Evolutionary conservation across 1,140 invertebrate genomes (phyloP).

Genomic region (Lordiphosa mommai): DNA sequence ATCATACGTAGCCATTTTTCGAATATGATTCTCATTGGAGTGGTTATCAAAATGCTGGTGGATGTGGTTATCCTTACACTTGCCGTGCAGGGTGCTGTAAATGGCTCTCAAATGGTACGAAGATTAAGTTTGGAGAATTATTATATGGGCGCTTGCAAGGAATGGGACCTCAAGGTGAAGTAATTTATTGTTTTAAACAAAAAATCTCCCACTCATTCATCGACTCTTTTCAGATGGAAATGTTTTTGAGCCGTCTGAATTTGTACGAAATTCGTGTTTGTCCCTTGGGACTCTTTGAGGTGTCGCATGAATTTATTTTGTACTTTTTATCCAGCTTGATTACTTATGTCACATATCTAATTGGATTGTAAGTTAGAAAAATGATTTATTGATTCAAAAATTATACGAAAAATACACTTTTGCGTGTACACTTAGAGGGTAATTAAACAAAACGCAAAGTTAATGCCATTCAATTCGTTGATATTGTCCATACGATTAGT

Average conservation of each 20-base stretch:
- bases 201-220: no score
- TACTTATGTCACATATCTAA: constrained; percentile 55
- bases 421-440: no score
- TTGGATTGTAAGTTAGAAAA: constrained; percentile 1
- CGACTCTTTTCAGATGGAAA: constrained; percentile 41
- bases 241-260: constrained; percentile 49
- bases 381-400: no score
- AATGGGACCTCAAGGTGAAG: constrained; percentile 32
- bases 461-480: constrained; percentile 6
- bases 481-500: not conserved
- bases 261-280: constrained; percentile 47
- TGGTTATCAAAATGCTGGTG: constrained; percentile 19
- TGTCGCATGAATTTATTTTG: constrained; percentile 57
- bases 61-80: constrained; percentile 50
- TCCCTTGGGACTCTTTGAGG: constrained; percentile 52
- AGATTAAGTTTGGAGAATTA: constrained; percentile 49
- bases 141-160: constrained; percentile 18
- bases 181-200: not conserved
- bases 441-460: not conserved
- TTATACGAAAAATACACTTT: no score
- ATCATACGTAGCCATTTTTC: constrained; percentile 3
- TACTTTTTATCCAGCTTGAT: constrained; percentile 51
- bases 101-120: constrained; percentile 23
- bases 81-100: constrained; percentile 24
- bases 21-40: constrained; percentile 1